Percentiles rank a stretch among this genome's conserved stretches.
Evolutionary conservation across 2,113 vertebrate genomes (phyloP).

Genomic region (Dasypus novemcinctus): DNA sequence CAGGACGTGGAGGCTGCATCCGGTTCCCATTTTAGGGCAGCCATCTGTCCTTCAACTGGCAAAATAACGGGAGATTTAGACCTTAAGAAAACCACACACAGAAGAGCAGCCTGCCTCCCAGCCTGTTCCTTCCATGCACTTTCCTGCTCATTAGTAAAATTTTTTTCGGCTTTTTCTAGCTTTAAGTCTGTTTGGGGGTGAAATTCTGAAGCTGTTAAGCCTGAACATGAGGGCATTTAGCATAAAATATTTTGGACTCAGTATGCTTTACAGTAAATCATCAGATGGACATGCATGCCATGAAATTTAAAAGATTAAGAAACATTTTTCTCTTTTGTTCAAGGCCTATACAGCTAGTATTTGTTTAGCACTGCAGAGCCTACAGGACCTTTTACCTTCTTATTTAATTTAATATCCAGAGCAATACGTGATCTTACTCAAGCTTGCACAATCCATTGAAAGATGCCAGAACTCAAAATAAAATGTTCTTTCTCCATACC

Average conservation of each 20-base stretch:
- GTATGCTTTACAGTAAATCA: conserved; percentile 27
- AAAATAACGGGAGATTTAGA: conserved; percentile 76
- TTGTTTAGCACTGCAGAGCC: conserved; percentile 24
- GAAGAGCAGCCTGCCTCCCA: conserved; percentile 38
- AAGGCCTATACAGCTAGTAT: conserved; percentile 1
- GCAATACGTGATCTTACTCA: neutral
- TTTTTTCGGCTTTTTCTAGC: neutral
- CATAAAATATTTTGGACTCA: conserved; percentile 29
- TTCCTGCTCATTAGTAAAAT: conserved; percentile 41
- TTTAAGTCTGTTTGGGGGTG: neutral
- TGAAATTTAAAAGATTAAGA: conserved; percentile 53
- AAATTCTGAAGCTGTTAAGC: neutral
- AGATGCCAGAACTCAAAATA: conserved; percentile 11
- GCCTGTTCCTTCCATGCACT: neutral
- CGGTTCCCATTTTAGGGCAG: conserved; percentile 74
- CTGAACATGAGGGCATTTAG: neutral
- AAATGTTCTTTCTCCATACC: conserved; percentile 7
- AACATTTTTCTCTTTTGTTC: neutral
- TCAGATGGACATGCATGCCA: conserved; percentile 12
- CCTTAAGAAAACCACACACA: conserved; percentile 69
- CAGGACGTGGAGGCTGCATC: conserved; percentile 62
- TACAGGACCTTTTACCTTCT: neutral
- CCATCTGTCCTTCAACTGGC: conserved; percentile 75
- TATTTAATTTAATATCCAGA: conserved; percentile 56
- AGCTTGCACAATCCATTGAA: conserved; percentile 34